phyloP scores from a whole-genome alignment of 37 sponge, comb jelly and placozoan genomes.

The Agelas oroides region DNA sequence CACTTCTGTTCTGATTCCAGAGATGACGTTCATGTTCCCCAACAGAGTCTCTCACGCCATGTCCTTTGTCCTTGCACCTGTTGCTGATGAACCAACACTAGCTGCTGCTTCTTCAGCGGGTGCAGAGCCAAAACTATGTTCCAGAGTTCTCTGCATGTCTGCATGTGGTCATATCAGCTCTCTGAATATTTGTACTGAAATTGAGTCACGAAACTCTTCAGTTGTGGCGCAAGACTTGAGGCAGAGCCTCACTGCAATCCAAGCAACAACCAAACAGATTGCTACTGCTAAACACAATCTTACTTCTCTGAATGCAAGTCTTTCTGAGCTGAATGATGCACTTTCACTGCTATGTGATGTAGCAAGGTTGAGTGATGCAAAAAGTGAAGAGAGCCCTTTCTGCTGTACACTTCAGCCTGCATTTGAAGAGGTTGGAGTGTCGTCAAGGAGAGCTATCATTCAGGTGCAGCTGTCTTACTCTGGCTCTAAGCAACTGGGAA shows the following conservation, averaged over 20 bases:
- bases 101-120: too few relatives aligned
- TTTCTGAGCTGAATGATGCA: conserved; percentile 6
- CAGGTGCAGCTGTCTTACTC: conserved; percentile 4
- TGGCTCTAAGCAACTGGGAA: background rate
- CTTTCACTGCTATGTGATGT: background rate
- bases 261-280: background rate
- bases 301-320: background rate
- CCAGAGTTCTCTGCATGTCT: background rate
- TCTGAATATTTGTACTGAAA: background rate
- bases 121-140: background rate
- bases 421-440: background rate
- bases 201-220: background rate
- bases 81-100: background rate
- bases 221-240: background rate
- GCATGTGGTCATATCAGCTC: background rate
- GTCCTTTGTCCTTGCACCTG: background rate
- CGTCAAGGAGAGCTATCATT: background rate
- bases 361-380: background rate
- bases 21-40: conserved; percentile 32
- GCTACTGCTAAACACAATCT: background rate
- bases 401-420: background rate
- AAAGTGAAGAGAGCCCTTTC: background rate
- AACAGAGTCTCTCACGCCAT: conserved; percentile 3
- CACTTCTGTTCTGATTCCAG: conserved; percentile 1
- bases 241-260: background rate